phyloP scores from a whole-genome alignment of 2,113 vertebrate species.

The Lepisosteus osseus region DNA sequence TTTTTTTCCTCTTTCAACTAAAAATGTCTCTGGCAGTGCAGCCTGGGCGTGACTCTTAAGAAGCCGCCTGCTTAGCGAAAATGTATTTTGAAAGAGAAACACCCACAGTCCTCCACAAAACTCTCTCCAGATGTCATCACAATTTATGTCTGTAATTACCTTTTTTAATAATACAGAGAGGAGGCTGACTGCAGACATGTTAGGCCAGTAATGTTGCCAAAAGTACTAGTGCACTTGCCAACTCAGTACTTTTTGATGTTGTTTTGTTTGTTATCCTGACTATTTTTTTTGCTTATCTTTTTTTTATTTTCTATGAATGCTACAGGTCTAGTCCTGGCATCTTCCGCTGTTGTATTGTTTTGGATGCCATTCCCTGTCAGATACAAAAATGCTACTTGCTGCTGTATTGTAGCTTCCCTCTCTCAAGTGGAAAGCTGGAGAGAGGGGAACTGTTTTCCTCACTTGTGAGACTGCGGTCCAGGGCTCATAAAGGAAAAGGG shows the following conservation, averaged over 20 bases:
- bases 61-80: conserved; percentile 23
- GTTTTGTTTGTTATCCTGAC: conserved; percentile 33
- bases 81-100: conserved; percentile 34
- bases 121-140: conserved; percentile 39
- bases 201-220: conserved; percentile 30
- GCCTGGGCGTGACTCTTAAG: conserved; percentile 27
- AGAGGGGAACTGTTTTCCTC: no score
- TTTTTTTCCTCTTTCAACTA: conserved; percentile 9
- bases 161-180: conserved; percentile 46
- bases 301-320: not conserved
- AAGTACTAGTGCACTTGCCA: conserved; percentile 29
- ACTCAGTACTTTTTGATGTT: conserved; percentile 41
- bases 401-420: no score
- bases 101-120: conserved; percentile 19
- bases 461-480: no score
- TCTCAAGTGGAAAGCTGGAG: no score
- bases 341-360: not conserved
- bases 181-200: conserved; percentile 28
- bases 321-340: not conserved
- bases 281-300: conserved; percentile 11
- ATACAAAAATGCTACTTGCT: not conserved
- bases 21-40: conserved; percentile 27
- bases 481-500: no score
- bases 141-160: conserved; percentile 57
- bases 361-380: not conserved